phyloP scores from a whole-genome alignment of 2,797 vertebrate species.

The Pyrocephalus nanus region DNA sequence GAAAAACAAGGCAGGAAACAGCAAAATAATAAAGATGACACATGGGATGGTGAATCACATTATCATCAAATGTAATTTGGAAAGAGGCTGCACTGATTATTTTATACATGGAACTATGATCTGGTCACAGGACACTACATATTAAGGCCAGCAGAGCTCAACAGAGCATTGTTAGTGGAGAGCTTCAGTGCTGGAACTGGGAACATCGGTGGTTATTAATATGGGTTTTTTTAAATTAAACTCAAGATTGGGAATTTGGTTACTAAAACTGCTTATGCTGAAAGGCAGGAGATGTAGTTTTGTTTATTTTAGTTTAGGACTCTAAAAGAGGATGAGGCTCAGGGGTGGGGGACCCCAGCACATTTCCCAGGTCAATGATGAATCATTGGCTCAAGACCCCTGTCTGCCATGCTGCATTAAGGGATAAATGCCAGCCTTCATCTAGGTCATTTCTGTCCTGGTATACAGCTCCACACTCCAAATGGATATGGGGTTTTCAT shows the following conservation, averaged over 20 bases:
- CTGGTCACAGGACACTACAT: neutral
- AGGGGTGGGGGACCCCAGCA: neutral
- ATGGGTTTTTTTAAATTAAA: neutral
- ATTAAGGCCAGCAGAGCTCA: neutral
- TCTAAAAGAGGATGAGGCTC: neutral
- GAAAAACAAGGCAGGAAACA: neutral
- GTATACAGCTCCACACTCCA: neutral
- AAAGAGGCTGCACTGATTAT: neutral
- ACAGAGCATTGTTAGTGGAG: neutral
- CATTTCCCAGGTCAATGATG: neutral
- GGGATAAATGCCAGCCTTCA: neutral
- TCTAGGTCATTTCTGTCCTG: neutral
- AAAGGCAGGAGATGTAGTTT: neutral
- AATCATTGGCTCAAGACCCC: neutral
- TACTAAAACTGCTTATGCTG: neutral
- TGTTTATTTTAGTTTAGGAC: neutral
- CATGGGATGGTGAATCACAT: neutral
- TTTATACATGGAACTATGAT: neutral
- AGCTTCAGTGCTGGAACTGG: neutral
- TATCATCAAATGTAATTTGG: neutral
- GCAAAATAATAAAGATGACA: neutral
- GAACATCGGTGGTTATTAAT: neutral
- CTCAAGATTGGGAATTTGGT: neutral
- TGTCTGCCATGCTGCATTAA: neutral
- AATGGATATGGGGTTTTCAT: neutral